Evolutionary conservation across 2,113 vertebrate species (phyloP).

Genomic region (Otis tarda): DNA sequence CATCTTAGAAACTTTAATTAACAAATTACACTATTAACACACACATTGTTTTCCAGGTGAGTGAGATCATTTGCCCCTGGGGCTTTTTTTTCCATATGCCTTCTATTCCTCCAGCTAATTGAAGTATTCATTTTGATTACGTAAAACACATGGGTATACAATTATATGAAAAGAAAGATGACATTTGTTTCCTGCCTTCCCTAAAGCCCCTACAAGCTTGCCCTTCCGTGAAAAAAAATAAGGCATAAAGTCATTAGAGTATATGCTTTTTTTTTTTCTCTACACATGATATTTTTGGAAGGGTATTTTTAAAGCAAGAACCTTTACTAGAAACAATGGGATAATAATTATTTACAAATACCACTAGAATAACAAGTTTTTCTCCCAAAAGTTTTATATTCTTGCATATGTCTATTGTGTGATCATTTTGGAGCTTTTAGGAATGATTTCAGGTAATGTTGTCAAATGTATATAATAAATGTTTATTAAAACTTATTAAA

Average conservation of each 20-base stretch:
- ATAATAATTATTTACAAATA: neutral
- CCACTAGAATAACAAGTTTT: neutral
- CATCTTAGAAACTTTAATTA: slow-evolving; percentile 70
- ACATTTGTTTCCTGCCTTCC: neutral
- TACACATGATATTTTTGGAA: neutral
- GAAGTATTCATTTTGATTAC: slow-evolving; percentile 64
- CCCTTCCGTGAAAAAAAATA: slow-evolving; percentile 23
- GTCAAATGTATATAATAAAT: neutral
- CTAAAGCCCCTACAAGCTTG: neutral
- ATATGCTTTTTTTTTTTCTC: neutral
- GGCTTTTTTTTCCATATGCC: slow-evolving; percentile 58
- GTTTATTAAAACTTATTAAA: neutral
- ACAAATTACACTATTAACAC: slow-evolving; percentile 64
- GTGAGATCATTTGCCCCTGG: slow-evolving; percentile 43
- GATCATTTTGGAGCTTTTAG: neutral
- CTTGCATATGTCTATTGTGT: neutral
- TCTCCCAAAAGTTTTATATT: neutral
- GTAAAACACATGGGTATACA: slow-evolving; percentile 23
- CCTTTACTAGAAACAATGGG: neutral
- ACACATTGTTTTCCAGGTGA: slow-evolving; percentile 60
- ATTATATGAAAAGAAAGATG: slow-evolving; percentile 24
- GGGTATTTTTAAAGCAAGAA: neutral
- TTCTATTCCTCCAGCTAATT: slow-evolving; percentile 48
- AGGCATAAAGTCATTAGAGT: neutral
- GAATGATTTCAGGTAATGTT: neutral